These are phyloP conservation scores for Subacronicta megacephala DNA, from an alignment of 2,888 invertebrate species.

Conservation along the genomic window DNA sequence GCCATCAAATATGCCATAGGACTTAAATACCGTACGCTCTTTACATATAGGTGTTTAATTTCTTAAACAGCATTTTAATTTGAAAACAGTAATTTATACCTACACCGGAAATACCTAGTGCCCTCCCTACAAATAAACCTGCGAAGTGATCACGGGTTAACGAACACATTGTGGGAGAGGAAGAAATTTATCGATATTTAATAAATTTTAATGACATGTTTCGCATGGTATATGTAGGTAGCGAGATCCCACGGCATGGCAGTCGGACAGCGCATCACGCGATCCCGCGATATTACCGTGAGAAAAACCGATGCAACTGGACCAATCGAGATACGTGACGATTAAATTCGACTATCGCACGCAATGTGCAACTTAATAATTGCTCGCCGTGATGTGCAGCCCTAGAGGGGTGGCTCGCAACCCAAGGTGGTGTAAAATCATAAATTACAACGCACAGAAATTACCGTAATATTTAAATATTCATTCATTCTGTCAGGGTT, in stretches of 20 bases:
- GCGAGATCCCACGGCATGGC: constrained; percentile 66
- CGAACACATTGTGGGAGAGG: constrained; percentile 31
- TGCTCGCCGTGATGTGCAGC: constrained; percentile 13
- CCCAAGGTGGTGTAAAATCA: background rate
- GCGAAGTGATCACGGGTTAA: background rate
- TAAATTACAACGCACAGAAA: background rate
- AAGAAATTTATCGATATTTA: constrained; percentile 43
- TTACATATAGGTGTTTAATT: too few relatives aligned
- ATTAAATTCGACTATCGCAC: constrained; percentile 33
- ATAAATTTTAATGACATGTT: constrained; percentile 60
- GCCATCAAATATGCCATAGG: too few relatives aligned
- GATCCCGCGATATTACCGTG: constrained; percentile 73
- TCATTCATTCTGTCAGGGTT: too few relatives aligned
- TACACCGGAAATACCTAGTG: too few relatives aligned
- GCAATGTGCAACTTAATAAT: constrained; percentile 44
- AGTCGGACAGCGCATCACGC: constrained; percentile 41
- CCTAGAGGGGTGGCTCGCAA: constrained; percentile 10
- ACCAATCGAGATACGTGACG: constrained; percentile 39
- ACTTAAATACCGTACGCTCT: too few relatives aligned
- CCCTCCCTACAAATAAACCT: background rate
- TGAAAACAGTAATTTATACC: too few relatives aligned
- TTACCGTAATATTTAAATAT: too few relatives aligned
- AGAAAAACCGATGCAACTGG: constrained; percentile 74
- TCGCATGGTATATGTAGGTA: constrained; percentile 10
- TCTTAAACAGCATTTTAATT: too few relatives aligned